Conservation (phyloP, 2,888 invertebrate genomes). For the Drosophila austrosaltans region DNA sequence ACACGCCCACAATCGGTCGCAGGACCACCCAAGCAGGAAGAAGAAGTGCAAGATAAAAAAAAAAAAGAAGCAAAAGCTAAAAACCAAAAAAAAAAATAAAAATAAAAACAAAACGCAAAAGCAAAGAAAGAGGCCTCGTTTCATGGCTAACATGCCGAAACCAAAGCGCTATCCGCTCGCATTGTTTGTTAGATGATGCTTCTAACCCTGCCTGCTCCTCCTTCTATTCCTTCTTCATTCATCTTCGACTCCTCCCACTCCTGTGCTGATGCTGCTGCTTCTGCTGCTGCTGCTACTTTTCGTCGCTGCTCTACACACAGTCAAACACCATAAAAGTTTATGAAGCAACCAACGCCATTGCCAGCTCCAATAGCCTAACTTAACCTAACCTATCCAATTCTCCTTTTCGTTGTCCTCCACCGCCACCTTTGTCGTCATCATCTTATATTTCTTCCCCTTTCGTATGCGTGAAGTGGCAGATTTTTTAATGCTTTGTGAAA, state of each 20-base stretch:
- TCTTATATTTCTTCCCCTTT: constrained; percentile 16
- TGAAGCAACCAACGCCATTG: constrained; percentile 42
- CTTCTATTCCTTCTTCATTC: neutral
- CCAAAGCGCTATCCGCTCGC: constrained; percentile 46
- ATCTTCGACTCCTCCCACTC: neutral
- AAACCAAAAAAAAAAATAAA: neutral
- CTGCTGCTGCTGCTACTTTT: constrained; percentile 3
- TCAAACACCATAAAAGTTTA: constrained; percentile 74
- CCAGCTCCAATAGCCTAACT: constrained; percentile 5
- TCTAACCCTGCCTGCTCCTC: neutral
- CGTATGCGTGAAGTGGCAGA: constrained; percentile 70
- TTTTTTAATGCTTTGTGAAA: constrained; percentile 73
- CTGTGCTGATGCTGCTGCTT: neutral
- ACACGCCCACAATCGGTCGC: constrained; percentile 32
- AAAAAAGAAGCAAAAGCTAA: neutral
- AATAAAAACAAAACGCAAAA: neutral
- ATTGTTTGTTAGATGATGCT: constrained; percentile 54
- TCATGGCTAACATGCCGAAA: constrained; percentile 59
- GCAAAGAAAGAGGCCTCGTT: constrained; percentile 34
- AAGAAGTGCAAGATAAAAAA: constrained; percentile 12
- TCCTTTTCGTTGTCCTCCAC: neutral
- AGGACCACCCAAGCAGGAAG: constrained; percentile 72
- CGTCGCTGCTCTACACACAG: constrained; percentile 32
- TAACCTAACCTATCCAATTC: constrained; percentile 9
- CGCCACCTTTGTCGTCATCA: neutral